Percentiles rank a stretch among this genome's conserved stretches.
Evolutionary conservation across 2,113 vertebrate species (phyloP).

Genomic region (Labrus mixtus): DNA sequence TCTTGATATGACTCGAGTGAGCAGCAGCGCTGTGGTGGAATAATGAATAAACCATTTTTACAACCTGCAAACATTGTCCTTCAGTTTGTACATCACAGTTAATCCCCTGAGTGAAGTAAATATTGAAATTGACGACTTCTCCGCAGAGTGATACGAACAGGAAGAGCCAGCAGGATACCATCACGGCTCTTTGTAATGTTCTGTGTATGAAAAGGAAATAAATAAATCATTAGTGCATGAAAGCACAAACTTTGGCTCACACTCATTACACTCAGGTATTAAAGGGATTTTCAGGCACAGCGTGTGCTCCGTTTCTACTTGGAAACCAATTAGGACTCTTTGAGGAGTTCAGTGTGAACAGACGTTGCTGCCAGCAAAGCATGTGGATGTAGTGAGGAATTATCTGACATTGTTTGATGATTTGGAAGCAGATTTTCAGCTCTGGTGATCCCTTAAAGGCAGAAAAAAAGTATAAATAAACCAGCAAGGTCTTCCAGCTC

Average conservation of each 20-base stretch:
- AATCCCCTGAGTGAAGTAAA: not conserved
- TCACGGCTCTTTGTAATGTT: not conserved
- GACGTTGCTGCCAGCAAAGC: not conserved
- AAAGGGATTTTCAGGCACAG: not conserved
- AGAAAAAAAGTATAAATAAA: not conserved
- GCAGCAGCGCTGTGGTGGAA: not conserved
- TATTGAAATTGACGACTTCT: slow-evolving; percentile 2
- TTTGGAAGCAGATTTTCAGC: not conserved
- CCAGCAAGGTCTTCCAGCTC: not conserved
- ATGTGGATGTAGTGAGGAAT: not conserved
- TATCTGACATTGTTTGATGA: slow-evolving; percentile 8
- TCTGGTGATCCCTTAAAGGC: not conserved
- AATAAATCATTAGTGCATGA: not conserved
- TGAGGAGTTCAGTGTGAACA: not conserved
- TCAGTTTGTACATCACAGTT: not conserved
- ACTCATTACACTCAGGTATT: not conserved
- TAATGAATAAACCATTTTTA: slow-evolving; percentile 8
- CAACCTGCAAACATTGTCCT: slow-evolving; percentile 2
- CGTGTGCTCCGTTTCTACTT: not conserved
- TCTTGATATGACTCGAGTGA: not conserved
- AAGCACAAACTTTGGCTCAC: not conserved
- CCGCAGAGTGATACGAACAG: not conserved
- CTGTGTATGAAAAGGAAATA: not conserved
- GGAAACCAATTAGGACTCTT: not conserved
- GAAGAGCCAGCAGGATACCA: not conserved